Percentiles rank a stretch among this genome's conserved stretches.
phyloP scores from a whole-genome alignment of 30 jellyfish, hydroid and myxozoan species.

The Rhopilema esculentum region DNA sequence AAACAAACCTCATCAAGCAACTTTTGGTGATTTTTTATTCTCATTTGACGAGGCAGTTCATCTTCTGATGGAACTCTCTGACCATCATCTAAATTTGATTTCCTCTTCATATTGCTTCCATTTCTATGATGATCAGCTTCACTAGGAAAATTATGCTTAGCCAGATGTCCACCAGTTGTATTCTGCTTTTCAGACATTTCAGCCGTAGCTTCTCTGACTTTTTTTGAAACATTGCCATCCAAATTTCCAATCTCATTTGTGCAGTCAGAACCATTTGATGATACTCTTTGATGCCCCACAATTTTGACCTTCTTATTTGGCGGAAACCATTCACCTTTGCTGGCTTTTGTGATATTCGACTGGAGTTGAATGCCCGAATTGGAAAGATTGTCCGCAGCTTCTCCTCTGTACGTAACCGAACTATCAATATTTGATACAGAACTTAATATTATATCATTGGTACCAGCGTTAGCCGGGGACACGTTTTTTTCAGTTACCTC shows the following conservation, averaged over 20 bases:
- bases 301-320: neutral
- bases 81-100: conserved; percentile 30
- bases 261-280: neutral
- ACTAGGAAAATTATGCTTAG: neutral
- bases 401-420: neutral
- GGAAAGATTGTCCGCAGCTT: neutral
- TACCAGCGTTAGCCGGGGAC: neutral
- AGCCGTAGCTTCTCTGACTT: neutral
- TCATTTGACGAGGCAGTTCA: conserved; percentile 62
- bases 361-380: neutral
- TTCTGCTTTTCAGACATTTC: neutral
- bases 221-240: neutral
- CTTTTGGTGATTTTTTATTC: conserved; percentile 69
- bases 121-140: conserved; percentile 6
- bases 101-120: conserved; percentile 20
- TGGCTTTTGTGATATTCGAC: neutral
- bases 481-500: too few species aligned
- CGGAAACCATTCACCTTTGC: neutral
- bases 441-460: neutral
- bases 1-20: conserved; percentile 58
- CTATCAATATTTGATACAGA: neutral
- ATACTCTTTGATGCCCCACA: neutral
- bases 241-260: neutral
- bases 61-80: conserved; percentile 48
- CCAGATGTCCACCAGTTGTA: neutral